Evolutionary conservation across 2,797 vertebrate genomes (phyloP), one percentile per base, ranked within the genome.

Genomic region (Hephaestus fuliginosus): DNA sequence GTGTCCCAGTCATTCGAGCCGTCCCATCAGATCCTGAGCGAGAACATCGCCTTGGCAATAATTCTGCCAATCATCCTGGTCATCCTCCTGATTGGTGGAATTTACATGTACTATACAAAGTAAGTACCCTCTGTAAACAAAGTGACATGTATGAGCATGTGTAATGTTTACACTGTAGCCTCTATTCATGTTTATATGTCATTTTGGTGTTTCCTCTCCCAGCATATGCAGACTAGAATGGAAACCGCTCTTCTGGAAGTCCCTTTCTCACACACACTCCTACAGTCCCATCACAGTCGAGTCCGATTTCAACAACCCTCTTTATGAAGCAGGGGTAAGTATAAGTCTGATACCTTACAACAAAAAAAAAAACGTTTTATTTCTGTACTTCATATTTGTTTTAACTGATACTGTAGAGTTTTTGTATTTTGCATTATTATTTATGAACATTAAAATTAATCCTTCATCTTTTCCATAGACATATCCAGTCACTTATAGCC

Each of bases 51-150:
- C 74, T 84, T 98, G 93, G 97, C 97, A 12, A 97, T 98, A 81
- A 96, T 97, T 84, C 92, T 98, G 90, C 97, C 97, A 60, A 96
- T 98, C 49, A 96, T 97, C 89, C 88, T 98, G 86, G 97, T 98
- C 89, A 96, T 97, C 75, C 93, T 98, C n/a, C 94, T 98, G 46
- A 97, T 97, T 87, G 97, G 96, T 82, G 97, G 97, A 55, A 97
- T 98, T 83, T 98, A 98, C 89, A 96, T 98, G 94, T 97, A 98
- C 87, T 98, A 98, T 63, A 97, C 97, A 88, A 98, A 97, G 97
- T 98, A 89, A 96, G 96, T 89, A 3, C 7, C 33, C 3, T 9
- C 30, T 33, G 6, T 39, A 39, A 39, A 7, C 36, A 39, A 39
- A 39, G 36, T 39, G 36, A 39, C 36, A 39, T 9, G 36, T 9